A percentile compares a stretch with the other conserved stretches of the same genome.
phyloP scores from a whole-genome alignment of 2,888 invertebrate genomes.

The Leucoma salicis region DNA sequence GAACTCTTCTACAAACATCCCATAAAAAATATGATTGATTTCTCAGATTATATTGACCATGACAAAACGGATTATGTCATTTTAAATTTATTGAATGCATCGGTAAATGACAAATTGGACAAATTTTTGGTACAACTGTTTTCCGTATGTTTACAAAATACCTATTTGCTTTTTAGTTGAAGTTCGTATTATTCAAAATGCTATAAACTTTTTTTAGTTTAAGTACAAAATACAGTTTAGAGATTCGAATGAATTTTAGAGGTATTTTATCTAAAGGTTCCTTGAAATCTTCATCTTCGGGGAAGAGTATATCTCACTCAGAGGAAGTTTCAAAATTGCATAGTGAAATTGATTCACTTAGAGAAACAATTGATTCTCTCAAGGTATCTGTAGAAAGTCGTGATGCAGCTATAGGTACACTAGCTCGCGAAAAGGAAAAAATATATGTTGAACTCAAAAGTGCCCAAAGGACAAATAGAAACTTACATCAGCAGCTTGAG shows the following conservation, averaged over 20 bases:
- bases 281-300: constrained; percentile 38
- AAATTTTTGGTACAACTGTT: constrained; percentile 30
- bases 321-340: constrained; percentile 48
- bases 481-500: constrained; percentile 75
- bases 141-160: constrained; percentile 29
- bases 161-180: constrained; percentile 21
- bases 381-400: constrained; percentile 68
- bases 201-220: constrained; percentile 15
- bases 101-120: constrained; percentile 20
- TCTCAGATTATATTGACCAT: too few species aligned
- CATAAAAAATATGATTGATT: too few species aligned
- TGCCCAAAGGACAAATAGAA: constrained; percentile 68
- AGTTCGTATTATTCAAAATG: constrained; percentile 21
- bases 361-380: constrained; percentile 61
- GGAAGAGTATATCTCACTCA: constrained; percentile 30
- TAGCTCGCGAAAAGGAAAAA: constrained; percentile 77
- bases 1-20: too few species aligned
- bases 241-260: constrained; percentile 47
- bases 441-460: constrained; percentile 69
- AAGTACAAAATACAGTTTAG: constrained; percentile 25
- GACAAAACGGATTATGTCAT: constrained; percentile 30
- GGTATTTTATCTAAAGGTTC: constrained; percentile 47
- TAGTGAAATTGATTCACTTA: constrained; percentile 66
- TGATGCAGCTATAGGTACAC: constrained; percentile 67
- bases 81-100: background rate